Evolutionary conservation across 2,888 invertebrate genomes (phyloP).

Genomic region (Sinodicranocentrus sp.): DNA sequence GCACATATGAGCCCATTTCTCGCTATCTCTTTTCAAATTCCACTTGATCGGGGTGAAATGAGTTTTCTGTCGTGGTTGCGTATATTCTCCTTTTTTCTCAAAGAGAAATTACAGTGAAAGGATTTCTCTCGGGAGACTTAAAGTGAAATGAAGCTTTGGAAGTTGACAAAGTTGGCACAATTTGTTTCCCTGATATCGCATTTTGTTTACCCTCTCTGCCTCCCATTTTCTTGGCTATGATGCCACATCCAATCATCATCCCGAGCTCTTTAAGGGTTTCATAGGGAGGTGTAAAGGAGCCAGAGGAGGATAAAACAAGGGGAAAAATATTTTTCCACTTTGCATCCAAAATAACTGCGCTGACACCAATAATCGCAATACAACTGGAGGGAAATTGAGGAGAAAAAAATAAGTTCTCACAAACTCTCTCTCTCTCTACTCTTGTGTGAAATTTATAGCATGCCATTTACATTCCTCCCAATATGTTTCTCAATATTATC

Average conservation of each 20-base stretch:
- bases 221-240: slow-evolving; percentile 55
- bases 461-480: slow-evolving; percentile 42
- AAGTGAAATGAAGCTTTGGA: slow-evolving; percentile 65
- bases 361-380: slow-evolving; percentile 20
- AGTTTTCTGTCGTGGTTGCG: neutral
- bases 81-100: neutral
- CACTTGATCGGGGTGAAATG: neutral
- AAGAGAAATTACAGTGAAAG: slow-evolving; percentile 30
- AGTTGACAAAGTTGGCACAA: slow-evolving; percentile 70
- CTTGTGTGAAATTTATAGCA: slow-evolving; percentile 65
- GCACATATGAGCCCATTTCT: too few species aligned
- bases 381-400: neutral
- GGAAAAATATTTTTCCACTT: neutral
- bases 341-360: neutral
- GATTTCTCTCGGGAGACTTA: slow-evolving; percentile 66
- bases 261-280: slow-evolving; percentile 60
- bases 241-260: slow-evolving; percentile 68
- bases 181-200: slow-evolving; percentile 67
- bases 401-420: neutral
- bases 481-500: slow-evolving; percentile 33
- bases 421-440: slow-evolving; percentile 20
- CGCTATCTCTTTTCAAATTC: neutral
- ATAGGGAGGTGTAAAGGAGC: slow-evolving; percentile 64
- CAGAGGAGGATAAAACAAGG: slow-evolving; percentile 13
- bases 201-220: slow-evolving; percentile 55